Conservation (phyloP, 2,113 vertebrate species). For the Tyto alba region DNA sequence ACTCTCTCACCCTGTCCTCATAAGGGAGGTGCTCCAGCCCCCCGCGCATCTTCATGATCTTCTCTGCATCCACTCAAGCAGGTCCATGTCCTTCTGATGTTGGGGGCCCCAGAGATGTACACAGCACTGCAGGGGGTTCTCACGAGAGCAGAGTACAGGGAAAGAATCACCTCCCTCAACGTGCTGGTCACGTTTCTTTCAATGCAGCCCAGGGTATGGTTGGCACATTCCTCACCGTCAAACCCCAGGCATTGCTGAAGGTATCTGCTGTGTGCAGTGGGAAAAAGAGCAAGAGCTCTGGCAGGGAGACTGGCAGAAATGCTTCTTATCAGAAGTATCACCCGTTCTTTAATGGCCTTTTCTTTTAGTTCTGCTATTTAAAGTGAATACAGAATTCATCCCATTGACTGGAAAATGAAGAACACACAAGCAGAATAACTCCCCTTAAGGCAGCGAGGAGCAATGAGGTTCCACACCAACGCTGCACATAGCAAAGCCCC, state of each 20-base stretch:
- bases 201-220: too few relatives aligned
- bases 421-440: neutral
- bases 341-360: neutral
- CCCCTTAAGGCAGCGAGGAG: neutral
- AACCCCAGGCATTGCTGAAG: neutral
- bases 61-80: too few relatives aligned
- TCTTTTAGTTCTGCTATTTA: neutral
- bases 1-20: too few relatives aligned
- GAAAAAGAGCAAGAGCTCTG: neutral
- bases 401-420: neutral
- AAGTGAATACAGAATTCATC: neutral
- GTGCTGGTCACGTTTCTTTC: too few relatives aligned
- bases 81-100: too few relatives aligned
- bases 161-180: too few relatives aligned
- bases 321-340: neutral
- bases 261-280: neutral
- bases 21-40: too few relatives aligned
- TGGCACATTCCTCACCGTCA: neutral
- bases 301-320: neutral
- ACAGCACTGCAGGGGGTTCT: too few relatives aligned
- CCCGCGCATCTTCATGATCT: too few relatives aligned
- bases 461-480: neutral
- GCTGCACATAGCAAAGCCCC: neutral
- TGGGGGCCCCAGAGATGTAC: too few relatives aligned
- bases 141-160: too few relatives aligned